A percentile compares a stretch with the other conserved stretches of the same genome.
Evolutionary conservation across 2,888 invertebrate species (phyloP).

Genomic region (Thalpophila matura): DNA sequence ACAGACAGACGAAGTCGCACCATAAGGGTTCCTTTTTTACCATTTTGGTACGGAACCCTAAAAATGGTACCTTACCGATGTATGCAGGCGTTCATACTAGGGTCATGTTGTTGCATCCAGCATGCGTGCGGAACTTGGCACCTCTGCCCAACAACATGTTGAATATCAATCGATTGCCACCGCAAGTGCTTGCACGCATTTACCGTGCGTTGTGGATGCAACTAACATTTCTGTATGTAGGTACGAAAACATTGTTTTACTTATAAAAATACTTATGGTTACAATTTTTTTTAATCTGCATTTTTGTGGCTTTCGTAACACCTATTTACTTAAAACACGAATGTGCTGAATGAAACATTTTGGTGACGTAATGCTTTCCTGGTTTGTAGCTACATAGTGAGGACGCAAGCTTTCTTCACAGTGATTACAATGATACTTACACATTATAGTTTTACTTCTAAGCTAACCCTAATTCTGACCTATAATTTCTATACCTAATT

Average conservation of each 20-base stretch:
- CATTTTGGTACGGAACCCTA: too few relatives aligned
- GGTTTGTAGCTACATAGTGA: neutral
- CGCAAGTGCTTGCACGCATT: slow-evolving; percentile 26
- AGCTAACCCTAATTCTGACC: too few relatives aligned
- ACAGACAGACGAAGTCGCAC: too few relatives aligned
- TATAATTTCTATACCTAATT: too few relatives aligned
- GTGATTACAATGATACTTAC: too few relatives aligned
- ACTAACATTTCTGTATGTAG: neutral
- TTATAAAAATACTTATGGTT: neutral
- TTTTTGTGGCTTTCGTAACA: slow-evolving; percentile 20
- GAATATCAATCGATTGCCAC: slow-evolving; percentile 20
- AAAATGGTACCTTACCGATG: slow-evolving; percentile 9
- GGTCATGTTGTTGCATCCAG: slow-evolving; percentile 11
- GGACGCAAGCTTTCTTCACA: too few relatives aligned
- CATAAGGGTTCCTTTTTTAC: too few relatives aligned
- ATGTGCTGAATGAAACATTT: neutral
- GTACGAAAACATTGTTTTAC: neutral
- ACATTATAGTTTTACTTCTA: too few relatives aligned
- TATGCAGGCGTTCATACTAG: slow-evolving; percentile 1
- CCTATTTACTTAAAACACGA: neutral
- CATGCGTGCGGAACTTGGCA: slow-evolving; percentile 37
- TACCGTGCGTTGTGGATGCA: slow-evolving; percentile 1
- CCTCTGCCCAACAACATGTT: slow-evolving; percentile 21
- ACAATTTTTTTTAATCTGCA: neutral
- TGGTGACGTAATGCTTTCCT: neutral